phyloP scores from a whole-genome alignment of 2,888 invertebrate species.

The Prionchulus punctatus region DNA sequence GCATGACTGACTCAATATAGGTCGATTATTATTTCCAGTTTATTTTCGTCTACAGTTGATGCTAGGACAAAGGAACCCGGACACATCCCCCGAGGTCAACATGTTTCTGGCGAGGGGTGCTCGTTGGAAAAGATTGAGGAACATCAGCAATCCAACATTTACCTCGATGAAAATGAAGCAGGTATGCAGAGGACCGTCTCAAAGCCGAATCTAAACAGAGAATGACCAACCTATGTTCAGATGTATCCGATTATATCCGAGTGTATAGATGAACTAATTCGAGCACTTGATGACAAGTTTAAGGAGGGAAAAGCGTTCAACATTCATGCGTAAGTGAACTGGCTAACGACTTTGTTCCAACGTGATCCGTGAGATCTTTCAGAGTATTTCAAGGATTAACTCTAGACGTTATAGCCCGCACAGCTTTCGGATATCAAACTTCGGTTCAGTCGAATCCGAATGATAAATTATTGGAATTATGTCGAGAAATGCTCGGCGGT shows the following conservation, averaged over 20 bases:
- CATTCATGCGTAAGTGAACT: conserved; percentile 30
- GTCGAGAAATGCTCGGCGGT: neutral
- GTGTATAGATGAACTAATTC: conserved; percentile 30
- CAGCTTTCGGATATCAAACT: neutral
- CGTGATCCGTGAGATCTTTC: neutral
- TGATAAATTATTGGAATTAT: neutral
- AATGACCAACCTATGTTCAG: conserved; percentile 18
- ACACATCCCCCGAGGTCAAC: neutral
- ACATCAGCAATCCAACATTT: conserved; percentile 39
- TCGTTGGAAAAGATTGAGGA: conserved; percentile 42
- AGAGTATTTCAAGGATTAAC: neutral
- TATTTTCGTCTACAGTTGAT: neutral
- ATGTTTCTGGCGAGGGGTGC: conserved; percentile 35
- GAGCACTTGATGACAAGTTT: conserved; percentile 25
- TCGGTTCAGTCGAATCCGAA: neutral
- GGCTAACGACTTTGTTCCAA: neutral
- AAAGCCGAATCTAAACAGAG: too few relatives aligned
- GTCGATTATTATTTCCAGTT: neutral
- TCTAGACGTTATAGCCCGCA: neutral
- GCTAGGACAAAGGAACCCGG: neutral
- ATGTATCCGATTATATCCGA: conserved; percentile 35
- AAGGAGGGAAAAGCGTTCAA: conserved; percentile 26
- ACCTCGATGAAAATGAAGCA: conserved; percentile 38
- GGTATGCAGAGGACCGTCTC: conserved; percentile 18
- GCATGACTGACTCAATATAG: neutral